phyloP scores from a whole-genome alignment of 2,888 invertebrate genomes.

The Brachyopa scutellaris region DNA sequence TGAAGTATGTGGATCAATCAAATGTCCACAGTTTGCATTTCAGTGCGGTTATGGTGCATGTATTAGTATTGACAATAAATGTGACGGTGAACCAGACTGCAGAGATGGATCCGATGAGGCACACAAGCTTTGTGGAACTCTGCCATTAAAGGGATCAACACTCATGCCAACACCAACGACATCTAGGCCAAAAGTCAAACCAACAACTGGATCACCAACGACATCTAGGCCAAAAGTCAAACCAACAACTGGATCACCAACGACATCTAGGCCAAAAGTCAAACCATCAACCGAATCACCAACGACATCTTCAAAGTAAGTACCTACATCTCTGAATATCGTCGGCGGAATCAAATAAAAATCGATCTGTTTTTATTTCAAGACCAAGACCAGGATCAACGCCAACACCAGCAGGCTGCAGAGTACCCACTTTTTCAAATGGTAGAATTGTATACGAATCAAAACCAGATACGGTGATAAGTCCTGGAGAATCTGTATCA shows the following conservation, averaged over 20 bases:
- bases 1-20: constrained; percentile 53
- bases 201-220: too few species aligned
- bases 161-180: neutral
- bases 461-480: neutral
- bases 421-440: constrained; percentile 11
- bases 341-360: too few species aligned
- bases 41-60: constrained; percentile 77
- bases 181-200: too few species aligned
- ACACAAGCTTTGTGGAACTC: constrained; percentile 64
- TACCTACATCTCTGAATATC: too few species aligned
- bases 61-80: constrained; percentile 69
- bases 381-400: neutral
- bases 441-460: neutral
- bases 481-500: constrained; percentile 9
- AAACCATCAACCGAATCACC: too few species aligned
- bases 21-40: constrained; percentile 75
- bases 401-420: neutral
- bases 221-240: too few species aligned
- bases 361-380: too few species aligned
- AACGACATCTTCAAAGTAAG: too few species aligned
- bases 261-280: too few species aligned
- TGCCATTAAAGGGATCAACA: neutral
- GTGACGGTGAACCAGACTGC: constrained; percentile 75
- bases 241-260: too few species aligned
- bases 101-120: constrained; percentile 77